phyloP scores from a whole-genome alignment of 2,888 invertebrate genomes.

The Nysson spinosus region DNA sequence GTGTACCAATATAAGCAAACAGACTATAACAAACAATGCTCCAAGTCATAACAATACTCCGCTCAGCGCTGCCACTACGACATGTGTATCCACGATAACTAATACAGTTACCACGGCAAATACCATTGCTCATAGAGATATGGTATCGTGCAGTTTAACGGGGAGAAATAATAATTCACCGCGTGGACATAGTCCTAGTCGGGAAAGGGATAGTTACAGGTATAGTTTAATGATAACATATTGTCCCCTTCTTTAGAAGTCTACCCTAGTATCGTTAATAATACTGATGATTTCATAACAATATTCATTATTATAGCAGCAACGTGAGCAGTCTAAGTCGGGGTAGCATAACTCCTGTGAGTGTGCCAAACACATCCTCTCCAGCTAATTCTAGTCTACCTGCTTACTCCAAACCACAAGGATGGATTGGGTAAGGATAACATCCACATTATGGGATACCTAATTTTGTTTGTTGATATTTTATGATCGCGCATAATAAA shows the following conservation, averaged over 20 bases:
- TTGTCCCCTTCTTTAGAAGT: too few relatives aligned
- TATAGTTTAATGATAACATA: too few relatives aligned
- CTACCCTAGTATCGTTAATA: background rate
- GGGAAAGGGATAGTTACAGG: slow-evolving; percentile 93
- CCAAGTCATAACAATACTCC: slow-evolving; percentile 69
- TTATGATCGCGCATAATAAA: too few relatives aligned
- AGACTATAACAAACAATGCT: slow-evolving; percentile 67
- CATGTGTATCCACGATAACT: slow-evolving; percentile 76
- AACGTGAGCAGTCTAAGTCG: slow-evolving; percentile 91
- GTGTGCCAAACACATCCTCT: slow-evolving; percentile 78
- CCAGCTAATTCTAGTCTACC: slow-evolving; percentile 82
- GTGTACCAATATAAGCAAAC: slow-evolving; percentile 73
- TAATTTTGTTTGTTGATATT: too few relatives aligned
- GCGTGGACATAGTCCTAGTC: slow-evolving; percentile 86
- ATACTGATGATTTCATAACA: slow-evolving; percentile 5
- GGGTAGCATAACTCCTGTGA: slow-evolving; percentile 82
- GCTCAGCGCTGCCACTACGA: slow-evolving; percentile 73
- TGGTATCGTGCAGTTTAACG: slow-evolving; percentile 76
- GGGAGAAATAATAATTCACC: slow-evolving; percentile 84
- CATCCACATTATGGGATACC: too few relatives aligned
- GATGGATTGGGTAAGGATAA: slow-evolving; percentile 76
- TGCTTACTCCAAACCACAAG: slow-evolving; percentile 78
- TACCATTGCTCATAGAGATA: slow-evolving; percentile 78
- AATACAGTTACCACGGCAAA: slow-evolving; percentile 77
- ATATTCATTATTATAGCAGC: slow-evolving; percentile 80